phyloP scores from a whole-genome alignment of 2,888 invertebrate species.

The Pseudolycoriella hygida region DNA sequence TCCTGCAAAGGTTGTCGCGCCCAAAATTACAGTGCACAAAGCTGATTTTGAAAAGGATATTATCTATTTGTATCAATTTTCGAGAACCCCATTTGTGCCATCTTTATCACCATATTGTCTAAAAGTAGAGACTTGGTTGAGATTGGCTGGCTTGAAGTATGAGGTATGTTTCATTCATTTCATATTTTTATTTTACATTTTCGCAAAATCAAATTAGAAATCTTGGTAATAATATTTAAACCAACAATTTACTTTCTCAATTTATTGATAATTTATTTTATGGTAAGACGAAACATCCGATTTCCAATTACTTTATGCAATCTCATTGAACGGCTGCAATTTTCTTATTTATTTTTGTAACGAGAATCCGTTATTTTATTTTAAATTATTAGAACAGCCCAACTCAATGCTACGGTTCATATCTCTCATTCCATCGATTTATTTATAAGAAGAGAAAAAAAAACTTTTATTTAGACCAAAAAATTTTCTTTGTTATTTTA shows the following conservation, averaged over 20 bases:
- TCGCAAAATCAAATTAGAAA: background rate
- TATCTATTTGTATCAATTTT: slow-evolving; percentile 87
- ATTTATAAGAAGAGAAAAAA: too few species aligned
- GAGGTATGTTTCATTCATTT: slow-evolving; percentile 47
- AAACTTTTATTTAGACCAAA: too few species aligned
- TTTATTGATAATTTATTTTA: background rate
- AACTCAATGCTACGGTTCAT: too few species aligned
- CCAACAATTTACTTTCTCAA: background rate
- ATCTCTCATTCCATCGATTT: too few species aligned
- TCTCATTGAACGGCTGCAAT: too few species aligned
- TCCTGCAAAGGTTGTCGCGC: slow-evolving; percentile 27
- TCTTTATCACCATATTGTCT: slow-evolving; percentile 85
- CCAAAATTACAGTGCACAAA: slow-evolving; percentile 72
- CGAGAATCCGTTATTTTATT: too few species aligned
- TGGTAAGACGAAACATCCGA: too few species aligned
- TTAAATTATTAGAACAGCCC: too few species aligned
- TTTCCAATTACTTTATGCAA: too few species aligned
- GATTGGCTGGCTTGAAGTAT: slow-evolving; percentile 80
- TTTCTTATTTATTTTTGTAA: too few species aligned
- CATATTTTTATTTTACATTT: background rate
- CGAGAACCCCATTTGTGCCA: slow-evolving; percentile 75
- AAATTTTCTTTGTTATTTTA: too few species aligned
- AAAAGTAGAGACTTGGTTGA: slow-evolving; percentile 91
- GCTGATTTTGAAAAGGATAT: slow-evolving; percentile 78
- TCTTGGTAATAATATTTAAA: background rate